These are phyloP conservation scores for Drosophila anceps DNA, from an alignment of 2,888 invertebrate species.

Conservation along the genomic window DNA sequence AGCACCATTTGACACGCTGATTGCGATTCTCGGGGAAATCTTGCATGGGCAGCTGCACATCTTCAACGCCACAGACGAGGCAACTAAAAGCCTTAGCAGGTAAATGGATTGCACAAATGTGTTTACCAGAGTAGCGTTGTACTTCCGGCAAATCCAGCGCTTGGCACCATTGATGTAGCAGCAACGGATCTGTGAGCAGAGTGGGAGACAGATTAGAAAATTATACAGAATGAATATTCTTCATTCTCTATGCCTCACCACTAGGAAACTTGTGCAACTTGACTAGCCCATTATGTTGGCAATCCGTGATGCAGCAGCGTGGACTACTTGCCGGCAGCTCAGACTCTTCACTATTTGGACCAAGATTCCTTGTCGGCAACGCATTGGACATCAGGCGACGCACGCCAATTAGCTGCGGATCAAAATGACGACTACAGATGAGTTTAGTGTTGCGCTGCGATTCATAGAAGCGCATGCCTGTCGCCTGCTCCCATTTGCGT, in stretches of 20 bases:
- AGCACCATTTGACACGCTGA: slow-evolving; percentile 69
- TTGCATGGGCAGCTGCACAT: slow-evolving; percentile 56
- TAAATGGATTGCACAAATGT: slow-evolving; percentile 59
- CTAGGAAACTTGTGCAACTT: slow-evolving; percentile 70
- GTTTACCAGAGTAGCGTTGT: slow-evolving; percentile 41
- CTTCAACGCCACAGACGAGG: slow-evolving; percentile 56
- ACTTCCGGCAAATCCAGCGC: slow-evolving; percentile 46
- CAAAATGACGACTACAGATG: slow-evolving; percentile 72
- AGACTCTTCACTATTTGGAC: slow-evolving; percentile 26
- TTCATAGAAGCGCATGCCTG: slow-evolving; percentile 69
- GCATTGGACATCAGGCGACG: slow-evolving; percentile 80
- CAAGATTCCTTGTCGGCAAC: slow-evolving; percentile 75
- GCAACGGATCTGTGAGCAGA: slow-evolving; percentile 46
- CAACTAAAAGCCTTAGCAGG: slow-evolving; percentile 51
- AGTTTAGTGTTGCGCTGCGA: slow-evolving; percentile 71
- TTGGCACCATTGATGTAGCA: slow-evolving; percentile 65
- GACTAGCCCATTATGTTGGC: slow-evolving; percentile 32
- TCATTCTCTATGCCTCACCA: slow-evolving; percentile 41
- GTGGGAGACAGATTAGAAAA: not conserved
- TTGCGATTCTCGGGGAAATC: slow-evolving; percentile 69
- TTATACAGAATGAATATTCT: not conserved
- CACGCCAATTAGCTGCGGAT: slow-evolving; percentile 69
- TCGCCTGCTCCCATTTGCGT: slow-evolving; percentile 67
- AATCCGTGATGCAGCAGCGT: slow-evolving; percentile 63
- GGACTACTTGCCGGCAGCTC: slow-evolving; percentile 14